A percentile compares a stretch with the other conserved stretches of the same genome.
phyloP scores from a whole-genome alignment of 1,140 invertebrate genomes.

The Hyles euphorbiae region DNA sequence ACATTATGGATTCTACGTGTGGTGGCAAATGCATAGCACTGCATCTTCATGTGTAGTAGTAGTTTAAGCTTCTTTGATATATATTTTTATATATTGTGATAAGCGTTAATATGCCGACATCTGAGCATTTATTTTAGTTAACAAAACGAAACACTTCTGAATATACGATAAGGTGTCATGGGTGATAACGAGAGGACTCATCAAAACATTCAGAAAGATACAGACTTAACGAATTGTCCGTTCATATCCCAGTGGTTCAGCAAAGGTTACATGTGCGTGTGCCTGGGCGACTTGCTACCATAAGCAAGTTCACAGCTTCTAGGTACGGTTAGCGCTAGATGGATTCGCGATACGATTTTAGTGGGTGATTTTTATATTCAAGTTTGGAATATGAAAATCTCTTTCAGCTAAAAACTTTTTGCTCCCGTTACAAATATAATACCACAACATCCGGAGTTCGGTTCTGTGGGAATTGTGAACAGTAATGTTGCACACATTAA shows the following conservation, averaged over 20 bases:
- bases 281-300: slow-evolving; percentile 69
- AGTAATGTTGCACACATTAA: no score
- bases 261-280: slow-evolving; percentile 41
- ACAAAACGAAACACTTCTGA: slow-evolving; percentile 44
- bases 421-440: slow-evolving; percentile 1
- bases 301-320: slow-evolving; percentile 65
- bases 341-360: slow-evolving; percentile 49
- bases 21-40: slow-evolving; percentile 69
- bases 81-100: slow-evolving; percentile 76
- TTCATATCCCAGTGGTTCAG: slow-evolving; percentile 9
- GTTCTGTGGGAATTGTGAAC: neutral
- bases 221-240: neutral
- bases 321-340: slow-evolving; percentile 57
- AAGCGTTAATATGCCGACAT: slow-evolving; percentile 70
- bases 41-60: slow-evolving; percentile 70
- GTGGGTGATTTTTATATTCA: slow-evolving; percentile 71
- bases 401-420: slow-evolving; percentile 56
- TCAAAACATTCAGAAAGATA: slow-evolving; percentile 1
- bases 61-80: slow-evolving; percentile 73
- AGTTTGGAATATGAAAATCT: slow-evolving; percentile 64
- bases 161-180: slow-evolving; percentile 36
- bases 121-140: slow-evolving; percentile 70
- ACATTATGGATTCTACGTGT: slow-evolving; percentile 53
- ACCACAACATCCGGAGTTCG: neutral
- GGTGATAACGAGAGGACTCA: slow-evolving; percentile 39